These are phyloP conservation scores for Notodonta ziczac DNA, from an alignment of 2,888 invertebrate genomes.

Conservation along the genomic window DNA sequence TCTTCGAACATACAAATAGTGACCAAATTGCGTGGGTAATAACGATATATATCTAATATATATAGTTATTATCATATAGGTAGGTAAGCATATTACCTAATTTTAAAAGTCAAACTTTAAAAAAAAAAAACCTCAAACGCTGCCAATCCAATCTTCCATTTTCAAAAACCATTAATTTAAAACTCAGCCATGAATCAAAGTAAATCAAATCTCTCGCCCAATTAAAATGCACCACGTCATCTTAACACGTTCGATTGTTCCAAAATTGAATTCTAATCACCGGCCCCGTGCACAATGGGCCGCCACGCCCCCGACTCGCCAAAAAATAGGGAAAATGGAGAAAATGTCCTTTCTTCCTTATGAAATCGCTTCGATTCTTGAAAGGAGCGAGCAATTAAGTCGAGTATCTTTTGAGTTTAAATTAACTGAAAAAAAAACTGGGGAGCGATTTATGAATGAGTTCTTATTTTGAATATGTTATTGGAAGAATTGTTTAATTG, in stretches of 20 bases:
- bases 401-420: conserved; percentile 84
- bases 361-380: conserved; percentile 74
- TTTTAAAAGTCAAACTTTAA: too few relatives aligned
- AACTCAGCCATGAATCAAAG: conserved; percentile 27
- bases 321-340: conserved; percentile 80
- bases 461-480: not conserved
- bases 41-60: too few relatives aligned
- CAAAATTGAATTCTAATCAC: conserved; percentile 85
- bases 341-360: conserved; percentile 69
- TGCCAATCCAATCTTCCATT: not conserved
- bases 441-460: conserved; percentile 31
- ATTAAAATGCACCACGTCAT: conserved; percentile 81
- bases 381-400: conserved; percentile 81
- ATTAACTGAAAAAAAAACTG: conserved; percentile 79
- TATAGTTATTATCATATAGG: too few relatives aligned
- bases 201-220: conserved; percentile 68
- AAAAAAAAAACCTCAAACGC: not conserved
- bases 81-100: too few relatives aligned
- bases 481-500: not conserved
- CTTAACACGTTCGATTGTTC: conserved; percentile 78
- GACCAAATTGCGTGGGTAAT: too few relatives aligned
- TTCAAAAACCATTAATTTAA: conserved; percentile 6
- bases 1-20: too few relatives aligned
- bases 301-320: conserved; percentile 58
- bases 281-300: conserved; percentile 79